phyloP scores from a whole-genome alignment of 2,113 vertebrate species.

The Illadopsis cleaveri region DNA sequence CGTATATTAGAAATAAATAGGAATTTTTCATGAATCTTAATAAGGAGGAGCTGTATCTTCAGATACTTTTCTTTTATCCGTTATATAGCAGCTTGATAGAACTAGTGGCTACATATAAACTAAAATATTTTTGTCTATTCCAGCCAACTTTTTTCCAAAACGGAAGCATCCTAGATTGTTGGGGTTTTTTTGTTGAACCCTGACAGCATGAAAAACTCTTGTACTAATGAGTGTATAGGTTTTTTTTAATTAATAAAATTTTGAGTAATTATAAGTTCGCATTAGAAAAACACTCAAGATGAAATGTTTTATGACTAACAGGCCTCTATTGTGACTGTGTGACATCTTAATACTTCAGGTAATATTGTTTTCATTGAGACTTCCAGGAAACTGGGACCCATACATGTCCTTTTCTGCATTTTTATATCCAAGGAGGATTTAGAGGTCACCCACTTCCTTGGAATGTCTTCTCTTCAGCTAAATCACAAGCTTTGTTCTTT shows the following conservation, averaged over 20 bases:
- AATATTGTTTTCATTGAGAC: slow-evolving; percentile 38
- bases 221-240: background rate
- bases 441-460: slow-evolving; percentile 18
- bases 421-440: background rate
- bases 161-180: background rate
- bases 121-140: background rate
- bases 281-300: background rate
- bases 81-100: background rate
- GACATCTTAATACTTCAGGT: background rate
- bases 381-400: background rate
- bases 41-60: background rate
- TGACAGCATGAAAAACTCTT: background rate
- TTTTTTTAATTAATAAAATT: background rate
- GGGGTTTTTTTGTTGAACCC: background rate
- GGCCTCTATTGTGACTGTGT: background rate
- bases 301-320: background rate
- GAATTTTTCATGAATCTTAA: background rate
- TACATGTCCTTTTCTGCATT: background rate
- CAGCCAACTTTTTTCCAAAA: background rate
- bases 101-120: background rate
- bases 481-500: background rate
- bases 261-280: background rate
- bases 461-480: background rate
- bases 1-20: background rate
- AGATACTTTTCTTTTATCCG: background rate